phyloP scores from a whole-genome alignment of 2,113 vertebrate genomes.

The Nanorana parkeri region DNA sequence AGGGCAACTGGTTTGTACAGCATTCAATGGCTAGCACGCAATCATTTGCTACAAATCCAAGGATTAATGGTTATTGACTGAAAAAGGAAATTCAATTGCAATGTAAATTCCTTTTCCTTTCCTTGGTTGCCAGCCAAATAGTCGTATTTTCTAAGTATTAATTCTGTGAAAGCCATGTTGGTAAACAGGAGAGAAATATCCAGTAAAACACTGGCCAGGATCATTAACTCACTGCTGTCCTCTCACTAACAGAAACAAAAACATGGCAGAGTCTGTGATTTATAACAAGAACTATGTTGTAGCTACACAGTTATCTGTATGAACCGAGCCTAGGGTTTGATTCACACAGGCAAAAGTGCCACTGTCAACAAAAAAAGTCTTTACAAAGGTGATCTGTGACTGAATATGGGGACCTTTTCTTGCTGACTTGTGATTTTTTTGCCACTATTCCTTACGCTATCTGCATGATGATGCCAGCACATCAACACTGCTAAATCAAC shows the following conservation, averaged over 20 bases:
- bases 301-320: neutral
- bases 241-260: neutral
- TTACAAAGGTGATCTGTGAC: neutral
- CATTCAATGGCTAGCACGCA: neutral
- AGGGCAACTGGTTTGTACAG: too few species aligned
- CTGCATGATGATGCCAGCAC: too few species aligned
- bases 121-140: neutral
- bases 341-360: constrained; percentile 1
- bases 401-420: neutral
- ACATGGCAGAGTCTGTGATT: neutral
- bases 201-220: neutral
- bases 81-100: neutral
- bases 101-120: too few species aligned
- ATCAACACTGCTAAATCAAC: too few species aligned
- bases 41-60: too few species aligned
- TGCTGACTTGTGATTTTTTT: neutral
- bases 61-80: too few species aligned
- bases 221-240: neutral
- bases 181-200: neutral
- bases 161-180: neutral
- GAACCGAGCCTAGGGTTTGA: neutral
- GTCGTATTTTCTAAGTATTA: neutral
- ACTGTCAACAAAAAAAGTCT: neutral
- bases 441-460: neutral
- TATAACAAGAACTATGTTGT: neutral